A percentile compares a stretch with the other conserved stretches of the same genome.
phyloP scores from a whole-genome alignment of 2,797 vertebrate species.

The Oreonectes daqikongensis region DNA sequence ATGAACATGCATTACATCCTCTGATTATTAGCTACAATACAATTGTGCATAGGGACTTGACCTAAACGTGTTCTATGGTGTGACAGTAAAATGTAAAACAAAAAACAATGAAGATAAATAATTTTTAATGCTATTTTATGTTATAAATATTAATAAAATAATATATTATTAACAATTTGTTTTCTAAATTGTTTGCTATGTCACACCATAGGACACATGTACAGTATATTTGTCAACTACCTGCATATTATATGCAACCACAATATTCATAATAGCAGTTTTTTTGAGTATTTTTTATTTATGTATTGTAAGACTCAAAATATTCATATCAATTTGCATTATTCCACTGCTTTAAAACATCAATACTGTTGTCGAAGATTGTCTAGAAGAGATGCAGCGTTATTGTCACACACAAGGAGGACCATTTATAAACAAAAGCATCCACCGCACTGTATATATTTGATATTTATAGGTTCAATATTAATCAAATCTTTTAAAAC shows the following conservation, averaged over 20 bases:
- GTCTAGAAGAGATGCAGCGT: background rate
- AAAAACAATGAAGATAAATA: too few relatives aligned
- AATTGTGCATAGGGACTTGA: background rate
- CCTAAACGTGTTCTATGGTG: too few relatives aligned
- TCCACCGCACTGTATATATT: background rate
- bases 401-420: background rate
- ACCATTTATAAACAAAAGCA: background rate
- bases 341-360: background rate
- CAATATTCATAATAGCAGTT: background rate
- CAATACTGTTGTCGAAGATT: background rate
- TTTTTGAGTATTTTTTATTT: background rate
- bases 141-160: too few relatives aligned
- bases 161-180: too few relatives aligned
- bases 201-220: too few relatives aligned
- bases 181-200: too few relatives aligned
- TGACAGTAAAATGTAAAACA: too few relatives aligned
- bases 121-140: too few relatives aligned
- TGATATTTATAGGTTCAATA: slow-evolving; percentile 1
- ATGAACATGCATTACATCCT: background rate
- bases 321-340: background rate
- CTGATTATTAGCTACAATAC: background rate
- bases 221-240: too few relatives aligned
- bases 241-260: background rate
- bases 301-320: background rate
- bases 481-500: slow-evolving; percentile 18